A percentile compares a stretch with the other conserved stretches of the same genome.
Conservation (phyloP, 2,113 vertebrate species). For the Microtus oregoni region DNA sequence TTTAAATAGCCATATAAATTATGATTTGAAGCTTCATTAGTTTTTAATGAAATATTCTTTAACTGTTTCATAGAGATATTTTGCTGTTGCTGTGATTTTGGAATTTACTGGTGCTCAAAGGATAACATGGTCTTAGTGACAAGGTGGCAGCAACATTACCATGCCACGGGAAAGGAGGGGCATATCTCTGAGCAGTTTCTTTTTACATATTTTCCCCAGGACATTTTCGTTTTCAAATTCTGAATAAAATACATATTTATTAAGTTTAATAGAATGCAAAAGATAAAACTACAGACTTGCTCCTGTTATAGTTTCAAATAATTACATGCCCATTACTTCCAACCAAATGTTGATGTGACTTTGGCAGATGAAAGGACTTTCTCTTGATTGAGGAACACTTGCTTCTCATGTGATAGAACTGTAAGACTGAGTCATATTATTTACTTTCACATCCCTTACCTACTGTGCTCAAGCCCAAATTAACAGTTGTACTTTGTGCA, state of each 20-base stretch:
- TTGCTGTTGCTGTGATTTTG: background rate
- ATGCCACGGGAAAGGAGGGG: background rate
- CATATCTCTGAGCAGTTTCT: background rate
- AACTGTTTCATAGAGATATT: background rate
- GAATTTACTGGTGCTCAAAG: background rate
- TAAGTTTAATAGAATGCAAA: background rate
- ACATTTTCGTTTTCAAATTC: background rate
- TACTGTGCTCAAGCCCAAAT: background rate
- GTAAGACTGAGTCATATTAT: background rate
- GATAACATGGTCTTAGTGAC: background rate
- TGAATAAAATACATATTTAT: background rate
- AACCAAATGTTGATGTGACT: background rate
- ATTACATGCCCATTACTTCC: background rate
- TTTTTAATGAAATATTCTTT: background rate
- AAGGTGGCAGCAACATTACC: background rate
- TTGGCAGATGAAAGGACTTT: background rate
- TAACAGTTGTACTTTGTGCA: background rate
- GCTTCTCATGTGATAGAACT: background rate
- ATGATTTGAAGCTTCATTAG: background rate
- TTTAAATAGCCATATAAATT: background rate
- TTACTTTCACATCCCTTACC: background rate
- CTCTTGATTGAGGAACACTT: background rate
- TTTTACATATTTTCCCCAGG: background rate
- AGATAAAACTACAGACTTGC: background rate
- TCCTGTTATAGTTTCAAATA: background rate